Conservation (phyloP, 2,797 vertebrate species). For the Pseudocheirus occidentalis region DNA sequence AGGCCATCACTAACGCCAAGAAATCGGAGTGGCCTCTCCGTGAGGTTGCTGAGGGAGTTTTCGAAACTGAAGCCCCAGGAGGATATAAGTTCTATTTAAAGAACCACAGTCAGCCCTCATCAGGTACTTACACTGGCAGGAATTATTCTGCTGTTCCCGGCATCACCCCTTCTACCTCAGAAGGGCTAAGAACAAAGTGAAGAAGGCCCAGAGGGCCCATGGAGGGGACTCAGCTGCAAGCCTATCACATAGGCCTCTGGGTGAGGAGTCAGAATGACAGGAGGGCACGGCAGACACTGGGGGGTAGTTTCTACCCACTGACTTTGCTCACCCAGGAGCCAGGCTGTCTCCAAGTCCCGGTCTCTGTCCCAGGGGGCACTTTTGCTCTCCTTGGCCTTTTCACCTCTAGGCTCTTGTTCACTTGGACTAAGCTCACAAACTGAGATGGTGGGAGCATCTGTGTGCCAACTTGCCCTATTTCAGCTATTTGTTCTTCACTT, state of each 20-base stretch:
- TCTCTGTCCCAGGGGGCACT: neutral
- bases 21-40: constrained; percentile 92
- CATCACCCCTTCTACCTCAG: neutral
- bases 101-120: constrained; percentile 86
- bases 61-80: constrained; percentile 92
- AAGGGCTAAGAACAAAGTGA: neutral
- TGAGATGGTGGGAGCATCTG: neutral
- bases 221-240: no score
- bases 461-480: neutral
- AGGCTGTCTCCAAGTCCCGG: neutral
- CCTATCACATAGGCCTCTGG: no score
- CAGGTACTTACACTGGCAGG: constrained; percentile 83
- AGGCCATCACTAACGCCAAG: constrained; percentile 92
- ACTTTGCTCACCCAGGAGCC: neutral
- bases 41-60: constrained; percentile 87
- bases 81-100: constrained; percentile 95
- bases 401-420: neutral
- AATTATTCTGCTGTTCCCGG: no score
- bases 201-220: neutral
- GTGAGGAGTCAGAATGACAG: constrained; percentile 1
- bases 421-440: neutral
- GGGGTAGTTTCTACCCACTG: neutral
- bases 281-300: neutral
- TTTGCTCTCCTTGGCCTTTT: neutral
- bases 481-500: neutral